Evolutionary conservation across 2,797 vertebrate species (phyloP).

Genomic region (Novumbra hubbsi): DNA sequence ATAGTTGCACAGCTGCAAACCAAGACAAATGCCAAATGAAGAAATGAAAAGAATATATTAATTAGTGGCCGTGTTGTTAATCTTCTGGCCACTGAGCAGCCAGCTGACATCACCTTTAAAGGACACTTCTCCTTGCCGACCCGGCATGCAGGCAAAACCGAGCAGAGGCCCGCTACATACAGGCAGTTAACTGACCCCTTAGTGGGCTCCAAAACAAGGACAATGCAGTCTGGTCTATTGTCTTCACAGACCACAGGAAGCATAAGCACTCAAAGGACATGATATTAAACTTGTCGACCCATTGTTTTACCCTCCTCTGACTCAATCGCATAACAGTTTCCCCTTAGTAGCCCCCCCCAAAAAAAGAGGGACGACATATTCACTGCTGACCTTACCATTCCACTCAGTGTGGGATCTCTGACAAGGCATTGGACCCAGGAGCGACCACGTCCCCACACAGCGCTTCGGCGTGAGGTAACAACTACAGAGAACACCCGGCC

Average conservation of each 20-base stretch:
- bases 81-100: conserved; percentile 55
- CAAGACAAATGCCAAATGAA: conserved; percentile 54
- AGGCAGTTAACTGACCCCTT: conserved; percentile 66
- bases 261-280: conserved; percentile 69
- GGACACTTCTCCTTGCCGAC: conserved; percentile 41
- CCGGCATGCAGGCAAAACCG: too few relatives aligned
- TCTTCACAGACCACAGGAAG: conserved; percentile 76
- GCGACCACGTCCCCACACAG: not conserved
- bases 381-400: not conserved
- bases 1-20: conserved; percentile 38
- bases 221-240: conserved; percentile 73
- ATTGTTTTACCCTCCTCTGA: conserved; percentile 42
- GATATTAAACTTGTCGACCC: conserved; percentile 72
- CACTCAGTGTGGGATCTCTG: not conserved
- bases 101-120: conserved; percentile 69
- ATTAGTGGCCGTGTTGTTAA: conserved; percentile 68
- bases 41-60: conserved; percentile 67
- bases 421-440: not conserved
- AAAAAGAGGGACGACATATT: not conserved
- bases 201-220: conserved; percentile 75
- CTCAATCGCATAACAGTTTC: conserved; percentile 42
- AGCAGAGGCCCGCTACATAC: conserved; percentile 59
- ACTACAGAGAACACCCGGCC: conserved; percentile 16
- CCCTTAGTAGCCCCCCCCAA: conserved; percentile 30
- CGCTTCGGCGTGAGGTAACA: conserved; percentile 28